A percentile compares a stretch with the other conserved stretches of the same genome.
phyloP scores from a whole-genome alignment of 2,113 vertebrate genomes.

The Colius striatus region DNA sequence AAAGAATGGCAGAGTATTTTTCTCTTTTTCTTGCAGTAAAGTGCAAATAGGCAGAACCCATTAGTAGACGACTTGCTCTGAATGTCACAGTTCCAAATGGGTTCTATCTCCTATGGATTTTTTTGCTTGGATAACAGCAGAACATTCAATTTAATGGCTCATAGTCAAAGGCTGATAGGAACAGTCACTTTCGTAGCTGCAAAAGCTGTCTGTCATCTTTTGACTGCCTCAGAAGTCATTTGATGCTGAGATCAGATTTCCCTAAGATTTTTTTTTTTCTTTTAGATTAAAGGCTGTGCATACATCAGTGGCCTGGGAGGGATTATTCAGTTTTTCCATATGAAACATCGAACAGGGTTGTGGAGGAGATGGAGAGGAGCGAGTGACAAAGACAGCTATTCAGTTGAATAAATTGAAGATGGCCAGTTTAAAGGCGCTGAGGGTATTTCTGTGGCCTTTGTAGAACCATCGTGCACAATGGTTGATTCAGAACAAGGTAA shows the following conservation, averaged over 20 bases:
- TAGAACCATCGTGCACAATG: not conserved
- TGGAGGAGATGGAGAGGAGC: not conserved
- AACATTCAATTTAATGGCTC: constrained; percentile 30
- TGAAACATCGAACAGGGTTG: not conserved
- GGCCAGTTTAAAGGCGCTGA: not conserved
- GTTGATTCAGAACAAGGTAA: not conserved
- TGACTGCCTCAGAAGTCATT: not conserved
- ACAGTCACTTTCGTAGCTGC: not conserved
- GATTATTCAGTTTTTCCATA: not conserved
- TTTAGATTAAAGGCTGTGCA: constrained; percentile 36
- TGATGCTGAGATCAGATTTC: constrained; percentile 27
- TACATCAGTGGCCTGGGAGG: not conserved
- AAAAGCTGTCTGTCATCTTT: constrained; percentile 38
- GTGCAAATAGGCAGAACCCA: not conserved
- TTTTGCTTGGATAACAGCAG: constrained; percentile 33
- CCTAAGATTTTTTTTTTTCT: not conserved
- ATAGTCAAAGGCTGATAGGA: not conserved
- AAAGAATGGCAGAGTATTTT: not conserved
- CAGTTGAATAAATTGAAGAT: not conserved
- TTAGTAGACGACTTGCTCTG: constrained; percentile 25
- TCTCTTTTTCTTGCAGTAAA: not conserved
- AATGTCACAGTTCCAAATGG: not conserved
- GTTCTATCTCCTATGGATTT: not conserved
- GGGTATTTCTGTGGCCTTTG: not conserved
- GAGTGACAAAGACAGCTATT: not conserved